These are phyloP conservation scores for Drosophila pseudoananassae DNA, from an alignment of 1,140 invertebrate species.

Conservation along the genomic window DNA sequence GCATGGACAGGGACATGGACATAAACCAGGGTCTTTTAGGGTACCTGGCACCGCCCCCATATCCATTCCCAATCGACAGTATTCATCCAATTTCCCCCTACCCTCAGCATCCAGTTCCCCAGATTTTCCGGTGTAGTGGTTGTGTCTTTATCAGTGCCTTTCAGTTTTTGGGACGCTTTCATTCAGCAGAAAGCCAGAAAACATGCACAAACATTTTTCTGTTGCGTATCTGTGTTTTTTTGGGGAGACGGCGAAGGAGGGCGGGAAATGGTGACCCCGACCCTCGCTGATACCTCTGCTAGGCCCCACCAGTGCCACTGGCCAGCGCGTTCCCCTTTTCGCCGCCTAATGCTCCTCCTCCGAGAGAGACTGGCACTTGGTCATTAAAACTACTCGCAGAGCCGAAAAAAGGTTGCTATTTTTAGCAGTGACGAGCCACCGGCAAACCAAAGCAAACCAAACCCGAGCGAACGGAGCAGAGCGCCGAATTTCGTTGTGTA, in stretches of 20 bases:
- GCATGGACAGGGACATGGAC: slow-evolving; percentile 20
- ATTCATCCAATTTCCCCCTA: slow-evolving; percentile 1
- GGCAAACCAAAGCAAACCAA: slow-evolving; percentile 49
- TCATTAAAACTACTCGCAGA: slow-evolving; percentile 58
- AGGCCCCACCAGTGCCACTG: neutral
- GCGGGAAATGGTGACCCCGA: slow-evolving; percentile 42
- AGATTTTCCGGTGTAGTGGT: neutral
- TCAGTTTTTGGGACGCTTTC: slow-evolving; percentile 8
- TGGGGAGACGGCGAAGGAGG: neutral
- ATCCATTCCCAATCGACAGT: neutral
- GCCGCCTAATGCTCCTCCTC: slow-evolving; percentile 1
- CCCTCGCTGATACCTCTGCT: slow-evolving; percentile 36
- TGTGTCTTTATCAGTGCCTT: slow-evolving; percentile 39
- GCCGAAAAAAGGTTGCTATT: slow-evolving; percentile 68
- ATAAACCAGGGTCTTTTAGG: slow-evolving; percentile 33
- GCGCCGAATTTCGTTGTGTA: slow-evolving; percentile 1
- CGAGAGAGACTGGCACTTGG: slow-evolving; percentile 45
- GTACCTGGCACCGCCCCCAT: slow-evolving; percentile 15
- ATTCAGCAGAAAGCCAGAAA: slow-evolving; percentile 33
- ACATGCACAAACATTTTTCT: slow-evolving; percentile 41
- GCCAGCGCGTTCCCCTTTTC: too few relatives aligned
- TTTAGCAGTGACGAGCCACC: slow-evolving; percentile 68
- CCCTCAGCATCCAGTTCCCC: neutral
- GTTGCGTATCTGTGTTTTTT: slow-evolving; percentile 16
- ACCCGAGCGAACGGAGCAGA: slow-evolving; percentile 26